Conservation (phyloP, 2,888 invertebrate species). For the Abscondita cerata region DNA sequence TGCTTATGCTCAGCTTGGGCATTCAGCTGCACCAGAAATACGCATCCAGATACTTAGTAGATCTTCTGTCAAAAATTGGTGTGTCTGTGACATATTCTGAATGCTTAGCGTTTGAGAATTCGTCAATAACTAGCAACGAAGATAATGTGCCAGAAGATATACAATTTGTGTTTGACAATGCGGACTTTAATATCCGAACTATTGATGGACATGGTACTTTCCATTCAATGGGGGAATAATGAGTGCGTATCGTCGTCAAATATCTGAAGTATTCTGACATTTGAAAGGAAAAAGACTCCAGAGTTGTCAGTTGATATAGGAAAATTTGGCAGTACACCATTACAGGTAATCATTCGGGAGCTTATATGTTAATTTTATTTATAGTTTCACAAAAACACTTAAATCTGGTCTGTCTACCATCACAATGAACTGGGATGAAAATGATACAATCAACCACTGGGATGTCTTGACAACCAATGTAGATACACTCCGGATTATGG, state of each 20-base stretch:
- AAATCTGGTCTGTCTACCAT: not conserved
- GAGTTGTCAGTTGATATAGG: too few relatives aligned
- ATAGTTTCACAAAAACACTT: not conserved
- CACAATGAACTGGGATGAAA: not conserved
- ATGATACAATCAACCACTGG: not conserved
- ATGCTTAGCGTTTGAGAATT: not conserved
- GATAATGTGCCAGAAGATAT: not conserved
- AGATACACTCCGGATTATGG: not conserved
- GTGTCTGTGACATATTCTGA: not conserved
- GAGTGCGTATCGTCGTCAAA: not conserved
- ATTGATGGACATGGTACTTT: conserved; percentile 1
- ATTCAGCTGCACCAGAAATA: conserved; percentile 6
- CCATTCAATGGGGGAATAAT: conserved; percentile 6
- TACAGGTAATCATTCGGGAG: not conserved
- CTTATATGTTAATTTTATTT: not conserved
- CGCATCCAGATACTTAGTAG: conserved; percentile 3
- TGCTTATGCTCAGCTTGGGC: conserved; percentile 1
- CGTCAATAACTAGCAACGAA: not conserved
- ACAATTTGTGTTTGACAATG: too few relatives aligned
- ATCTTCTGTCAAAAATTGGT: not conserved
- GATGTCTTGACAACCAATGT: too few relatives aligned
- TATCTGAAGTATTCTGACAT: not conserved
- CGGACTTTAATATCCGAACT: not conserved
- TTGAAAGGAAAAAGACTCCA: not conserved
- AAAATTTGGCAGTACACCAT: not conserved